Percentiles rank a stretch among this genome's conserved stretches.
Conservation (phyloP, 2,113 vertebrate species). For the Meles meles region DNA sequence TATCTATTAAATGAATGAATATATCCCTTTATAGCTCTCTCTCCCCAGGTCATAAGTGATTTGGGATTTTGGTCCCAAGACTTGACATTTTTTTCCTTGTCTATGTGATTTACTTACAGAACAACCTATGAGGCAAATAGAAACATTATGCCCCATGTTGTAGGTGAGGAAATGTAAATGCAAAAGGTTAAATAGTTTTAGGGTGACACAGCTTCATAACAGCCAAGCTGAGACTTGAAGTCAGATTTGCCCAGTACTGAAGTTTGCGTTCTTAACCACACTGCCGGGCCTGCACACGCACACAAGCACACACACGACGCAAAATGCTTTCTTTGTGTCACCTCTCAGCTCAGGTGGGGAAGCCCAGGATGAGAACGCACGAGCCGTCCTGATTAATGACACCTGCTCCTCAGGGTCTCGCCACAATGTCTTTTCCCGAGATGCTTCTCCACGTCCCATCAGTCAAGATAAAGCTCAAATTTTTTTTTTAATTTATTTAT, state of each 20-base stretch:
- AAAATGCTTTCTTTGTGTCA: neutral
- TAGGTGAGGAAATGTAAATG: neutral
- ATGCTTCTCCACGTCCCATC: neutral
- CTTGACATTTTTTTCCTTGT: neutral
- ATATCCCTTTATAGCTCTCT: neutral
- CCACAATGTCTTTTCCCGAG: neutral
- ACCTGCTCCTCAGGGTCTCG: neutral
- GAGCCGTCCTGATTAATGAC: neutral
- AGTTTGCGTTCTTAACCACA: neutral
- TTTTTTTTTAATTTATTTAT: no score
- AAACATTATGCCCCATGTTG: neutral
- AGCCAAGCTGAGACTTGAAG: neutral
- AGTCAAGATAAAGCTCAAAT: no score
- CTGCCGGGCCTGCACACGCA: fast-evolving
- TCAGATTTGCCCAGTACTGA: neutral
- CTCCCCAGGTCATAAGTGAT: neutral
- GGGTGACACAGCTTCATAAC: neutral
- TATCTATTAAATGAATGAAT: neutral
- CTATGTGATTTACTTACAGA: neutral
- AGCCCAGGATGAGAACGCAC: neutral
- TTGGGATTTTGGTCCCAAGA: neutral
- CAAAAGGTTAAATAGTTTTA: neutral
- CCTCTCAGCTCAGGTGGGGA: neutral
- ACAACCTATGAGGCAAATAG: neutral
- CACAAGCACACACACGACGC: fast-evolving